Evolutionary conservation across 2,888 invertebrate genomes (phyloP).

Genomic region (Sesamia inferens): DNA sequence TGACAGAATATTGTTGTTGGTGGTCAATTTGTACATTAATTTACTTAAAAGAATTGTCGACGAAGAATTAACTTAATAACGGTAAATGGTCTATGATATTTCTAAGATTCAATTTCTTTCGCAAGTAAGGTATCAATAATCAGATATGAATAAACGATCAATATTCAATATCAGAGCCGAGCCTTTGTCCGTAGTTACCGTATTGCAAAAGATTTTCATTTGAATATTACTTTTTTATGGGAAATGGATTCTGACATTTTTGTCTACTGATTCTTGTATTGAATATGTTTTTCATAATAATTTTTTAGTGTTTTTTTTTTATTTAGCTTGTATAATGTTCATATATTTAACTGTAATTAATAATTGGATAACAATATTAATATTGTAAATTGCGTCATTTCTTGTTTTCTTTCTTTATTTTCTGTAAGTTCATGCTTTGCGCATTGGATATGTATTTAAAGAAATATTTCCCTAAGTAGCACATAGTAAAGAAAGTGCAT

Average conservation of each 20-base stretch:
- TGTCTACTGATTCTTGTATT: conserved; percentile 9
- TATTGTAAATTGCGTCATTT: not conserved
- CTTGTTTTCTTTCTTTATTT: not conserved
- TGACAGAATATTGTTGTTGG: not conserved
- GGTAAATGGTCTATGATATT: conserved; percentile 7
- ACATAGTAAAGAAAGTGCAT: conserved; percentile 32
- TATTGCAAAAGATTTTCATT: conserved; percentile 38
- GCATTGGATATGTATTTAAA: not conserved
- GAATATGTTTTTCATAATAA: not conserved
- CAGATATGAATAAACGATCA: conserved; percentile 46
- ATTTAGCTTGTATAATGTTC: not conserved
- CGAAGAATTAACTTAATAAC: not conserved
- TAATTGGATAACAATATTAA: not conserved
- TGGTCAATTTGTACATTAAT: not conserved
- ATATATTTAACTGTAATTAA: not conserved
- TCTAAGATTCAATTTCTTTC: conserved; percentile 39
- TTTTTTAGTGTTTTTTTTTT: not conserved
- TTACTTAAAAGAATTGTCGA: conserved; percentile 2
- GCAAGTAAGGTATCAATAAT: conserved; percentile 41
- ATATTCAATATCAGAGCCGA: conserved; percentile 42
- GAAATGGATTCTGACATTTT: conserved; percentile 39
- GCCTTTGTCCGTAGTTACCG: conserved; percentile 39
- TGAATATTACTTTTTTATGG: conserved; percentile 32
- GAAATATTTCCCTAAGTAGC: not conserved
- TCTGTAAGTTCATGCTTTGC: too few species aligned